Conservation (phyloP, 2,888 invertebrate species). For the Acleris literana region DNA sequence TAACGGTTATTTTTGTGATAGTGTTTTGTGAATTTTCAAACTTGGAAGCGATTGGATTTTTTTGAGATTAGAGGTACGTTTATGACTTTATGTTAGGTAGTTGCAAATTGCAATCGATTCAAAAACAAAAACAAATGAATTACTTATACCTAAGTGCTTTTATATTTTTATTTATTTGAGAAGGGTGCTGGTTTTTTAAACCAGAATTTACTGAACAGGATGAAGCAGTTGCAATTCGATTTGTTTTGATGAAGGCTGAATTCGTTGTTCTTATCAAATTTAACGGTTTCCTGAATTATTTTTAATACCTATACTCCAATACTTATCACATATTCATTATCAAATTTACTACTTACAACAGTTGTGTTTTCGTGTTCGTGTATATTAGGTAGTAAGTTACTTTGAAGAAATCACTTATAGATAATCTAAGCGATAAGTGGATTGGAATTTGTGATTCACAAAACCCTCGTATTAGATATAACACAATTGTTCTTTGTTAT, state of each 20-base stretch:
- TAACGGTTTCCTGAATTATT: neutral
- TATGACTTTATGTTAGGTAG: neutral
- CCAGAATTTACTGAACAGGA: no score
- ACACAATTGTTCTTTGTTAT: neutral
- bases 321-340: no score
- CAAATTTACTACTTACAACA: no score
- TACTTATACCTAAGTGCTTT: no score
- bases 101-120: neutral
- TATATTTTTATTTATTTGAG: no score
- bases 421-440: slow-evolving; percentile 7
- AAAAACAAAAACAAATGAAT: no score
- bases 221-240: no score
- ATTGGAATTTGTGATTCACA: slow-evolving; percentile 15
- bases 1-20: slow-evolving; percentile 16
- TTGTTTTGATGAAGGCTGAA: no score
- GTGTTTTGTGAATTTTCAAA: slow-evolving; percentile 25
- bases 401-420: neutral
- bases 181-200: no score
- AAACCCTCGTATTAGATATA: neutral
- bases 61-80: slow-evolving; percentile 22
- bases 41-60: slow-evolving; percentile 19
- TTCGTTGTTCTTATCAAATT: slow-evolving; percentile 1
- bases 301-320: no score
- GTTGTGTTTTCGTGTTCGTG: no score
- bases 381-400: neutral